Percentiles rank a stretch among this genome's conserved stretches.
Evolutionary conservation across 2,888 invertebrate species (phyloP).

Genomic region (Lasius fuliginosus): DNA sequence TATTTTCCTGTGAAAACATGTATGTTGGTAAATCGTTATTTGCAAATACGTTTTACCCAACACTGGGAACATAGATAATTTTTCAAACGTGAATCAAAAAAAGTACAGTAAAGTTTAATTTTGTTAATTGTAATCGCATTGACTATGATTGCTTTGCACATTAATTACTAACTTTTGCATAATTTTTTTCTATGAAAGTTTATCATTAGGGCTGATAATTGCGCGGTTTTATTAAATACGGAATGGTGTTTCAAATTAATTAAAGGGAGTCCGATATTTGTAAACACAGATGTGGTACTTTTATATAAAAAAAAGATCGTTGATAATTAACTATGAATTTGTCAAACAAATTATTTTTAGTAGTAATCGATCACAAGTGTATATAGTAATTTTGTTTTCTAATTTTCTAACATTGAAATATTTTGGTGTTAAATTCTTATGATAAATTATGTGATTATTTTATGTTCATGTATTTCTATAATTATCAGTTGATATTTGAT

Average conservation of each 20-base stretch:
- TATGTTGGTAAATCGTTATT: conserved; percentile 19
- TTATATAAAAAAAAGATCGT: not conserved
- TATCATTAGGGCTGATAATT: conserved; percentile 42
- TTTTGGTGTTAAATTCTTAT: not conserved
- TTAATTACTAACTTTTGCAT: conserved; percentile 21
- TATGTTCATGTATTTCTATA: not conserved
- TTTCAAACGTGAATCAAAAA: conserved; percentile 4
- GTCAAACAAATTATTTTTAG: not conserved
- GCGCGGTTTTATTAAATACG: conserved; percentile 48
- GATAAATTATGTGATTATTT: conserved; percentile 15
- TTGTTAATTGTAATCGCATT: conserved; percentile 36
- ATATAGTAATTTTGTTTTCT: not conserved
- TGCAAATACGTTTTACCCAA: conserved; percentile 1
- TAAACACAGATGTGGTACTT: not conserved
- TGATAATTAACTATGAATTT: not conserved
- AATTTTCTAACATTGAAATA: conserved; percentile 1
- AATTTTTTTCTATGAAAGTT: conserved; percentile 46
- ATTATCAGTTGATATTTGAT: not conserved
- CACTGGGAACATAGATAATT: not conserved
- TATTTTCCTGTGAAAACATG: not conserved
- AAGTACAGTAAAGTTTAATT: not conserved
- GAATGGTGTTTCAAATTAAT: conserved; percentile 56
- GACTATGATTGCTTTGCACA: conserved; percentile 37
- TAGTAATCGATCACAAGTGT: not conserved
- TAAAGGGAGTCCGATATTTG: not conserved